Evolutionary conservation across 2,113 vertebrate species (phyloP), one percentile per base, ranked within the genome.

Genomic region (Plecotus auritus): DNA sequence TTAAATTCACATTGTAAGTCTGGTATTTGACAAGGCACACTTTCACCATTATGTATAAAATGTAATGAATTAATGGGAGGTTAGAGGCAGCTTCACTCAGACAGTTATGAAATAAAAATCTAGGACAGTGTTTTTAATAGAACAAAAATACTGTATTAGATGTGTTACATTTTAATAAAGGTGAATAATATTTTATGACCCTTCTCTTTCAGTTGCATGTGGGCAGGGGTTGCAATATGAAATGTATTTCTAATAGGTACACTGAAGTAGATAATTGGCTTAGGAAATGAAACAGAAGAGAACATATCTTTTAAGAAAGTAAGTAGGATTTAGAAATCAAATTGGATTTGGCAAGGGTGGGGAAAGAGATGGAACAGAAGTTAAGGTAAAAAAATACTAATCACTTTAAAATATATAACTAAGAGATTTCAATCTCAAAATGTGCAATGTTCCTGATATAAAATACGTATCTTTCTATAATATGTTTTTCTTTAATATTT

Each of bases 381-480:
- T 81, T 94, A 93, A 56, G 22, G 26, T 82, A 37, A 72, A 78
- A 1, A 94, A 87, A 42, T 69, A 7, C 47, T 88, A 32, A 77
- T 90, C 59, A 94, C 30, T 94, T 89, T 45, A 45, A 88, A 88
- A n/a, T 73, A 49, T 37, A 73, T 73, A 85, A 40, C 23, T 22
- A 85, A 80, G 64, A 91, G 35, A 89, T 56, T 89, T 88, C 13
- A 37, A 30, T 40, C 66, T 93, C 28, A 93, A 95, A 94, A 86
- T 89, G 54, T 70, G 10, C 86, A 90, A 47, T 80, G 35, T 64
- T 74, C 12, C 61, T 49, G 18, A 61, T 80, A 2, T 80, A 80
- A 14, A 91, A 47, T 73, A 30, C n/a, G 1, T 76, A 80, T 32
- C n/a, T 56, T 88, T 17, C 11, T 70, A 45, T 67, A 64, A 40